phyloP scores from a whole-genome alignment of 2,113 vertebrate species.

The Oryctolagus cuniculus region DNA sequence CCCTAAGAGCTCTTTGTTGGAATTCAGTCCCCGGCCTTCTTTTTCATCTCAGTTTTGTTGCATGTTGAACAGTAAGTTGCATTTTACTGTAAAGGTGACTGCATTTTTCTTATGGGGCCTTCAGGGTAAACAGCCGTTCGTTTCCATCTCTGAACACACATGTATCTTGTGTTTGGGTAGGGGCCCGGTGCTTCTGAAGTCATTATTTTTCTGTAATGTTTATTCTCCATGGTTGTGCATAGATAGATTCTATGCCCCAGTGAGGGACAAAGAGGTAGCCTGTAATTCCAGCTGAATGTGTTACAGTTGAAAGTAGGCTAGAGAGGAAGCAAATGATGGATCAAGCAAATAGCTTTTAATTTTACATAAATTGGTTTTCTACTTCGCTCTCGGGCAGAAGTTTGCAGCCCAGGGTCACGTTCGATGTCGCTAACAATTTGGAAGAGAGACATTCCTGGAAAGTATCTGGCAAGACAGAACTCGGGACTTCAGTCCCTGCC shows the following conservation, averaged over 20 bases:
- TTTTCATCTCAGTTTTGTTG: slow-evolving; percentile 37
- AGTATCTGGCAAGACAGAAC: slow-evolving; percentile 1
- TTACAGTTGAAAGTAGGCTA: slow-evolving; percentile 38
- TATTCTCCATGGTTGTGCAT: slow-evolving; percentile 64
- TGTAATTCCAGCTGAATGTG: slow-evolving; percentile 55
- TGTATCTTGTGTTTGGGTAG: slow-evolving; percentile 67
- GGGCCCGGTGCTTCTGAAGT: slow-evolving; percentile 43
- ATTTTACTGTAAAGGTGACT: slow-evolving; percentile 87
- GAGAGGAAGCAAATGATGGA: slow-evolving; percentile 34
- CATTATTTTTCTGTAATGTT: slow-evolving; percentile 77
- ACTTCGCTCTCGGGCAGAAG: slow-evolving; percentile 72
- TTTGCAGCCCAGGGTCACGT: slow-evolving; percentile 66
- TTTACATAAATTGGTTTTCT: slow-evolving; percentile 66
- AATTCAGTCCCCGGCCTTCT: slow-evolving; percentile 36
- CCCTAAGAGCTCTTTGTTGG: slow-evolving; percentile 8
- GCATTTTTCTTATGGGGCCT: slow-evolving; percentile 79
- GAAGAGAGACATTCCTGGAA: slow-evolving; percentile 42
- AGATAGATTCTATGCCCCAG: slow-evolving; percentile 72
- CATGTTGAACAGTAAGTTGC: slow-evolving; percentile 60
- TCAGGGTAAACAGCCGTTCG: slow-evolving; percentile 77
- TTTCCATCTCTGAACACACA: slow-evolving; percentile 80
- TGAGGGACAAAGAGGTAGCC: slow-evolving; percentile 9
- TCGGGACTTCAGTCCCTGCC: neutral
- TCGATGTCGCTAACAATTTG: neutral
- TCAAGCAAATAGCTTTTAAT: slow-evolving; percentile 77